Base-by-base conservation (phyloP, 2,888 invertebrate species). In the Helobdella robusta region DNA sequence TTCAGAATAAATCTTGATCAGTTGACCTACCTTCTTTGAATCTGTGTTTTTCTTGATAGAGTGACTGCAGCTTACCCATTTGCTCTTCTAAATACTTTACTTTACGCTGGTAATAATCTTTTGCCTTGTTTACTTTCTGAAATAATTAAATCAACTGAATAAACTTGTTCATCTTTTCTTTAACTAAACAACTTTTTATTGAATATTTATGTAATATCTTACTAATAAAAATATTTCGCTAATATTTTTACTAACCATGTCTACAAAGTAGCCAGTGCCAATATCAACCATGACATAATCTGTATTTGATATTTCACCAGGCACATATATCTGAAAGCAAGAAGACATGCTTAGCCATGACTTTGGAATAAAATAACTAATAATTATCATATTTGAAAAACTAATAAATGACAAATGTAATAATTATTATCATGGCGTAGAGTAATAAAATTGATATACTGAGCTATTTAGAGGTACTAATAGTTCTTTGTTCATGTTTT, bases 181-280 rank as follows among this genome's bases (percentile, higher is more conserved):
- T 18, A 52, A 52, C 20, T 8, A 18, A 52, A 23, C 52, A 15
- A 15, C 11, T 11, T 40, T 40, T 40, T 40, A 15, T 40, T 56
- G 56, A 32, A 8, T 30, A 8, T 28, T 56, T 28, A 11, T 56
- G 8, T 20, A n/a, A n/a, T n/a, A n/a, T n/a, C n/a, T n/a, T n/a
- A n/a, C n/a, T n/a, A n/a, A n/a, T n/a, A n/a, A n/a, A n/a, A n/a
- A n/a, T n/a, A n/a, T n/a, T n/a, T n/a, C 25, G 20, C 18, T 40
- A n/a, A 40, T 15, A 40, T 8, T 30, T 6, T 5, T 8, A 4
- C 74, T 76, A 78, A 89, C 90, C 85, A 92, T 92, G 80, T 94
- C 89, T 25, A 89, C 89, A 82, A 89, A 97, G 80, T 97, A 97
- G 69, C 95, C 93, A 62, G 97, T 95, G 61, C 97, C 97, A 76